Evolutionary conservation across 2,113 vertebrate species (phyloP).

Genomic region (Nothoprocta perdicaria): DNA sequence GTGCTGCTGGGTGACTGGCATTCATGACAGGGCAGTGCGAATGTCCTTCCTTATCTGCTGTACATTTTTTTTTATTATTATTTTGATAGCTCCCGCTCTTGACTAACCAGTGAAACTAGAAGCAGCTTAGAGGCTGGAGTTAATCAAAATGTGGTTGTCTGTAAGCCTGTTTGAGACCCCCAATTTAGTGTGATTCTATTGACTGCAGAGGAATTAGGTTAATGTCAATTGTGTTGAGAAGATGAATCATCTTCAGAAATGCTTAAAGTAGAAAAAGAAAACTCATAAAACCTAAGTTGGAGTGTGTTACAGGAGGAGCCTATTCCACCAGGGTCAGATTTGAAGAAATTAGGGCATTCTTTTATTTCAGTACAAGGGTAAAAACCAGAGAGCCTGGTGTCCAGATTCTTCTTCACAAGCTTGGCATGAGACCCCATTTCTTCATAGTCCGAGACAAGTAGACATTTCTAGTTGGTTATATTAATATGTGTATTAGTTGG

Average conservation of each 20-base stretch:
- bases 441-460: neutral
- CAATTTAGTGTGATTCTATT: neutral
- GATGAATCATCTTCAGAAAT: neutral
- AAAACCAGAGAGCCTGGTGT: neutral
- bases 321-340: neutral
- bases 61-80: neutral
- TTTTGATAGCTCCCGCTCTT: neutral
- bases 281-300: neutral
- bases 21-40: neutral
- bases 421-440: neutral
- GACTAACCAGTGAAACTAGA: neutral
- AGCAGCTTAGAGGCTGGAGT: neutral
- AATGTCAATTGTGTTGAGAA: neutral
- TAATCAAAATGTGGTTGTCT: neutral
- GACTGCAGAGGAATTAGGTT: neutral
- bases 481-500: neutral
- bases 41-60: neutral
- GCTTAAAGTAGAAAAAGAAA: slow-evolving; percentile 29
- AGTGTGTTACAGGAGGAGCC: neutral
- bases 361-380: neutral
- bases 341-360: slow-evolving; percentile 6
- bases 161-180: neutral
- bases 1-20: neutral
- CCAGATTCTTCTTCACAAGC: neutral
- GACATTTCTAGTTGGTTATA: neutral